These are phyloP conservation scores for Enoplolaimus lenunculus DNA, from an alignment of 2,888 invertebrate genomes.

Conservation along the genomic window DNA sequence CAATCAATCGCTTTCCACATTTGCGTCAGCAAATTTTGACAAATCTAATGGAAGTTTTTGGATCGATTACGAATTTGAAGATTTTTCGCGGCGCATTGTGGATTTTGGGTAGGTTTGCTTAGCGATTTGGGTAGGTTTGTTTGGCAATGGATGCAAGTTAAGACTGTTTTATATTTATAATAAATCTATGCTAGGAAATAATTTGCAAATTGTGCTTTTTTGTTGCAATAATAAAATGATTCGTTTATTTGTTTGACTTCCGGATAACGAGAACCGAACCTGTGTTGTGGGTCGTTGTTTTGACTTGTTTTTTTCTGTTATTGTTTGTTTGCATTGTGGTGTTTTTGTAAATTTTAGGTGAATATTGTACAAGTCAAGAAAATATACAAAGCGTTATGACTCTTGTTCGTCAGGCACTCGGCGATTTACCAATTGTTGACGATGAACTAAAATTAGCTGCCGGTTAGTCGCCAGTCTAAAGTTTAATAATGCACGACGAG, in stretches of 20 bases:
- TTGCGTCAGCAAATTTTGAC: conserved; percentile 67
- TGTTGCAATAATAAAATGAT: no score
- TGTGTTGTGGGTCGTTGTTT: no score
- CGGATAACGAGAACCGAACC: no score
- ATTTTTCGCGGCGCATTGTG: conserved; percentile 85
- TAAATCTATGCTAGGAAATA: no score
- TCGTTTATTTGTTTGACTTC: no score
- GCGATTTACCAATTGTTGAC: conserved; percentile 51
- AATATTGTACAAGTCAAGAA: conserved; percentile 65
- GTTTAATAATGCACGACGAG: no score
- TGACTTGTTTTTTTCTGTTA: no score
- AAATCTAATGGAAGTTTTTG: conserved; percentile 57
- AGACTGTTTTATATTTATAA: no score
- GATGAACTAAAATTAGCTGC: conserved; percentile 55
- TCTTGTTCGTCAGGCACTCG: conserved; percentile 34
- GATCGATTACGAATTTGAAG: conserved; percentile 72
- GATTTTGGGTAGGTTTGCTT: conserved; percentile 53
- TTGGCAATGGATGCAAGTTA: no score
- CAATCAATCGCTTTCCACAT: conserved; percentile 77
- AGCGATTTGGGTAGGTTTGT: no score
- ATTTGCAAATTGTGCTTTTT: no score
- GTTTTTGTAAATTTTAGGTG: conserved; percentile 49
- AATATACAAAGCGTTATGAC: conserved; percentile 54
- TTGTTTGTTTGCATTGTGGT: no score
- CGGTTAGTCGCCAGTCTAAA: conserved; percentile 48